These are phyloP conservation scores for Boulengerochromis microlepis DNA, from an alignment of 2,113 vertebrate genomes.

Conservation along the genomic window DNA sequence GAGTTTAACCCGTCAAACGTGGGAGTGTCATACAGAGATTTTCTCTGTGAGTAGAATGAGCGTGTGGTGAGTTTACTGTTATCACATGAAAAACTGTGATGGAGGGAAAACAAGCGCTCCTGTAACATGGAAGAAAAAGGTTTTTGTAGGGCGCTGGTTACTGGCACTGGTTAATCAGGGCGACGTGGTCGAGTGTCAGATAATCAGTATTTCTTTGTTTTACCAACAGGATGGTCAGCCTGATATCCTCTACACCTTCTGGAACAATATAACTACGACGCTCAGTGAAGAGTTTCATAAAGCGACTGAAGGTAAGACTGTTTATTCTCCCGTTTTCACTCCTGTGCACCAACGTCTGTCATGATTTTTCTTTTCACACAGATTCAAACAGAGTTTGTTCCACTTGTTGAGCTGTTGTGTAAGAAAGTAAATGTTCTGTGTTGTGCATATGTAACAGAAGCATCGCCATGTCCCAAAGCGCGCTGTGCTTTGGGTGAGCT, in stretches of 20 bases:
- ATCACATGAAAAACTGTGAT: background rate
- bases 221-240: slow-evolving; percentile 82
- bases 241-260: slow-evolving; percentile 90
- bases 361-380: background rate
- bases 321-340: background rate
- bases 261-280: slow-evolving; percentile 84
- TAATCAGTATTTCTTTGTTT: background rate
- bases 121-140: background rate
- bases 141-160: background rate
- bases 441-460: background rate
- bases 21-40: background rate
- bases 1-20: background rate
- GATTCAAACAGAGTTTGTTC: background rate
- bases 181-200: background rate
- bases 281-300: slow-evolving; percentile 85
- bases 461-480: background rate
- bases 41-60: background rate
- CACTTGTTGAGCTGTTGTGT: background rate
- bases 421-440: background rate
- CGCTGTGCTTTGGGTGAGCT: background rate
- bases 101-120: background rate
- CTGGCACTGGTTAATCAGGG: background rate
- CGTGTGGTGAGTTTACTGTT: background rate
- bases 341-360: background rate
- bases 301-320: slow-evolving; percentile 83